These are phyloP conservation scores for Lepidochitona cinerea DNA, from an alignment of 2,888 invertebrate species.

Conservation along the genomic window DNA sequence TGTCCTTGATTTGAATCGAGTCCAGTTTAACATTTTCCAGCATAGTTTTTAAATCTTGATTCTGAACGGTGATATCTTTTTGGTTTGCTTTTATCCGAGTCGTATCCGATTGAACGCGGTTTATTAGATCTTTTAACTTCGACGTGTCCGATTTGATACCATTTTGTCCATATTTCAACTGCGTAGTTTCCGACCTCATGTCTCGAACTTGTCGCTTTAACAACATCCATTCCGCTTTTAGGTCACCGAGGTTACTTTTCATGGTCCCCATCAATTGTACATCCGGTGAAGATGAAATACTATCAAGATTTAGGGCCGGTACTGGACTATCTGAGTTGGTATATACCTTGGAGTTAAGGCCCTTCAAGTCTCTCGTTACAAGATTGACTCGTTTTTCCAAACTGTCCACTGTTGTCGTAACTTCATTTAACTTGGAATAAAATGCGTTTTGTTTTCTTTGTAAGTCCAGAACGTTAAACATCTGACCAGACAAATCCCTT, in stretches of 20 bases:
- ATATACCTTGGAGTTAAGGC: neutral
- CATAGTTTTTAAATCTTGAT: neutral
- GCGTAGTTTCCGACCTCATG: constrained; percentile 42
- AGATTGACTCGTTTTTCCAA: neutral
- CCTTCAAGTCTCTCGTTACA: neutral
- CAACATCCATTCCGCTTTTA: constrained; percentile 68
- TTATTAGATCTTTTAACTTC: constrained; percentile 27
- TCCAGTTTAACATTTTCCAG: constrained; percentile 1
- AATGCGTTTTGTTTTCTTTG: constrained; percentile 17
- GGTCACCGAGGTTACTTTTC: constrained; percentile 57
- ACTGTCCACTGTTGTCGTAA: neutral
- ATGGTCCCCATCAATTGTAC: constrained; percentile 31
- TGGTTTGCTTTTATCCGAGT: constrained; percentile 22
- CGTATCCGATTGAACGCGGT: constrained; percentile 22
- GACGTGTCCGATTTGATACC: constrained; percentile 34
- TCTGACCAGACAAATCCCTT: constrained; percentile 26
- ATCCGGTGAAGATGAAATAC: neutral
- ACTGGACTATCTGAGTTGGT: neutral
- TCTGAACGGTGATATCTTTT: constrained; percentile 13
- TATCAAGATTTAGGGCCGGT: neutral
- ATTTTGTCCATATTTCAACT: constrained; percentile 36
- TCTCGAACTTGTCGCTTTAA: constrained; percentile 63
- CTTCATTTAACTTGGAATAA: constrained; percentile 9
- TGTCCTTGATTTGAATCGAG: neutral
- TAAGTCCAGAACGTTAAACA: constrained; percentile 33